Conservation (phyloP, 2,888 invertebrate genomes). For the Carcina quercana region DNA sequence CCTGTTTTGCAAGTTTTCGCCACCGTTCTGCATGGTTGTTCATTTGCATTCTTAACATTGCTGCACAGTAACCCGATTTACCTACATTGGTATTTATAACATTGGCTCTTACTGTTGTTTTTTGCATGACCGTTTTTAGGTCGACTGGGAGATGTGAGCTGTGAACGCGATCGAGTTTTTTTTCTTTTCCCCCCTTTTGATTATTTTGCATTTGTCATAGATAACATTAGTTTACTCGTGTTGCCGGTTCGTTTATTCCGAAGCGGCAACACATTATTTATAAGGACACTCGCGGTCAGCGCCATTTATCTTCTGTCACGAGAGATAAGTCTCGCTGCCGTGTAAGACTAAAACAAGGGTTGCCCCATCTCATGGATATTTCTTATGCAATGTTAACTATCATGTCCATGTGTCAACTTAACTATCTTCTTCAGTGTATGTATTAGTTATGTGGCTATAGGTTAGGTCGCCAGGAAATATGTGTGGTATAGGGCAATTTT, state of each 20-base stretch:
- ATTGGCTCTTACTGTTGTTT: conserved; percentile 49
- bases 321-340: conserved; percentile 39
- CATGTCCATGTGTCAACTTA: conserved; percentile 69
- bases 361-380: conserved; percentile 74
- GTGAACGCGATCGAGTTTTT: conserved; percentile 22
- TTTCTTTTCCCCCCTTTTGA: conserved; percentile 26
- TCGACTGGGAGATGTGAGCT: conserved; percentile 36
- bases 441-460: conserved; percentile 47
- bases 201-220: conserved; percentile 37
- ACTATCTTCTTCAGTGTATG: conserved; percentile 67
- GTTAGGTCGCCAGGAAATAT: conserved; percentile 66
- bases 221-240: conserved; percentile 36
- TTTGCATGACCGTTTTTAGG: conserved; percentile 67
- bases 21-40: conserved; percentile 71
- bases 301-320: conserved; percentile 28
- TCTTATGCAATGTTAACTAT: conserved; percentile 66
- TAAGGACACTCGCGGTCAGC: conserved; percentile 43
- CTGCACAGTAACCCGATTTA: conserved; percentile 67
- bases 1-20: conserved; percentile 56
- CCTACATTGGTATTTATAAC: conserved; percentile 58
- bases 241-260: conserved; percentile 35
- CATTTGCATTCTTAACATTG: conserved; percentile 66
- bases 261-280: conserved; percentile 39
- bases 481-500: conserved; percentile 75
- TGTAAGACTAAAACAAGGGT: conserved; percentile 67